These are phyloP conservation scores for Biston stratarius DNA, from an alignment of 2,888 invertebrate species.

Conservation along the genomic window DNA sequence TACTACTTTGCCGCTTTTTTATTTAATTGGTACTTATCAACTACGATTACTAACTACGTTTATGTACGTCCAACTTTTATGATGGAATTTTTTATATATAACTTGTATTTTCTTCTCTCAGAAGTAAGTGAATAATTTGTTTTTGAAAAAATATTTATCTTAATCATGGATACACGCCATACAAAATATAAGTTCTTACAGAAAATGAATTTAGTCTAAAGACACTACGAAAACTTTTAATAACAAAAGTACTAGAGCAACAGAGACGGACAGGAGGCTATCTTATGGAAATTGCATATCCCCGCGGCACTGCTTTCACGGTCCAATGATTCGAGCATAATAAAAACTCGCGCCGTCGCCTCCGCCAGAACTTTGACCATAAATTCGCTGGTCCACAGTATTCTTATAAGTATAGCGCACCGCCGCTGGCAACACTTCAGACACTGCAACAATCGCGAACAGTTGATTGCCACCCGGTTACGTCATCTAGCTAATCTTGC, in stretches of 20 bases:
- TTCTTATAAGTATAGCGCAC: slow-evolving; percentile 35
- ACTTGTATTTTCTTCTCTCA: no score
- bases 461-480: not conserved
- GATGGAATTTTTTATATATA: no score
- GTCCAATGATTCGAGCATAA: slow-evolving; percentile 87
- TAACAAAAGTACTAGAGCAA: slow-evolving; percentile 81
- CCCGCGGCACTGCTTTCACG: slow-evolving; percentile 85
- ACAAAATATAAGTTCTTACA: no score
- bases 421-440: slow-evolving; percentile 73
- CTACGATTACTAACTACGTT: no score
- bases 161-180: no score
- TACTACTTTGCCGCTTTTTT: no score
- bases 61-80: no score
- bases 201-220: no score
- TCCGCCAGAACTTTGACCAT: slow-evolving; percentile 85
- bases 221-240: slow-evolving; percentile 70
- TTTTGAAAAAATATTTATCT: no score
- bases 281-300: slow-evolving; percentile 81
- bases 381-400: slow-evolving; percentile 82
- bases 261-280: slow-evolving; percentile 81
- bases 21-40: no score
- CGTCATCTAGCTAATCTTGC: not conserved
- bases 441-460: slow-evolving; percentile 33
- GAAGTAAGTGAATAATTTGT: no score
- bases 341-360: slow-evolving; percentile 87